Percentiles rank a stretch among this genome's conserved stretches.
Conservation (phyloP, 2,113 vertebrate genomes). For the Emydocephalus ijimae region DNA sequence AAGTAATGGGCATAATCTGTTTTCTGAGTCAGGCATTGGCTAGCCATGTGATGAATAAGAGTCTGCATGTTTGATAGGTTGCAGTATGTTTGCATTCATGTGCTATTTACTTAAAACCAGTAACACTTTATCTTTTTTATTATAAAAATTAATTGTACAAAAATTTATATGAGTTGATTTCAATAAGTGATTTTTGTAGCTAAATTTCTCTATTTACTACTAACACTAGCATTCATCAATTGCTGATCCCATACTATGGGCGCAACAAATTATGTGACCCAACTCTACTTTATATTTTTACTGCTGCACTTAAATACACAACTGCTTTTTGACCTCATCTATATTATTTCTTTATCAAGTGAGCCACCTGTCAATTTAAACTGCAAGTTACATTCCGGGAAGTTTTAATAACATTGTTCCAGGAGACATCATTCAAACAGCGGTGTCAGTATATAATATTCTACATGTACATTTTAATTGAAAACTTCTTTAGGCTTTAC, state of each 20-base stretch:
- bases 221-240: background rate
- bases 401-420: background rate
- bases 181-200: background rate
- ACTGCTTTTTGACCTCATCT: background rate
- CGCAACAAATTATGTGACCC: background rate
- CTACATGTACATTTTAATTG: background rate
- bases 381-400: background rate
- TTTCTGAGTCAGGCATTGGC: background rate
- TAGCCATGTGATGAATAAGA: background rate
- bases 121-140: background rate
- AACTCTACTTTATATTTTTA: conserved; percentile 10
- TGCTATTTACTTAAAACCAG: background rate
- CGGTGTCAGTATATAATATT: background rate
- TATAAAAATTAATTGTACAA: background rate
- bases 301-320: conserved; percentile 16
- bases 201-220: background rate
- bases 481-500: background rate
- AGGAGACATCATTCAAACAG: background rate
- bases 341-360: conserved; percentile 4
- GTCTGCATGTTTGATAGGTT: background rate
- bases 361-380: background rate
- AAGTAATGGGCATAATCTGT: background rate
- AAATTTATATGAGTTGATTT: background rate
- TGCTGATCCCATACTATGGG: background rate
- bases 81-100: background rate